These are phyloP conservation scores for Chrysolina americana DNA, from an alignment of 2,888 invertebrate genomes.

Conservation along the genomic window DNA sequence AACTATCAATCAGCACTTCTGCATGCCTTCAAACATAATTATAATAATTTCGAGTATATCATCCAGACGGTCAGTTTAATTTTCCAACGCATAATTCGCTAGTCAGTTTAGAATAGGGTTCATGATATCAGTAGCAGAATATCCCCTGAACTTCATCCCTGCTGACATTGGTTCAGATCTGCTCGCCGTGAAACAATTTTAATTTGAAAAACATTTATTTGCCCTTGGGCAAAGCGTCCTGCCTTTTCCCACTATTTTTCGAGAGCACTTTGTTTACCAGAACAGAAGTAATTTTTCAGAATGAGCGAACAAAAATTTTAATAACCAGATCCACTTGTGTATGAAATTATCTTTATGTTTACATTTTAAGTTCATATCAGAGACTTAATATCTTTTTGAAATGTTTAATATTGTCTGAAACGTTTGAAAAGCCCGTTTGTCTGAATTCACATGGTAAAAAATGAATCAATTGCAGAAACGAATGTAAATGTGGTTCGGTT, in stretches of 20 bases:
- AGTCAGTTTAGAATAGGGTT: neutral
- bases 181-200: slow-evolving; percentile 47
- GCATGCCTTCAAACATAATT: too few relatives aligned
- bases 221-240: slow-evolving; percentile 40
- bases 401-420: slow-evolving; percentile 35
- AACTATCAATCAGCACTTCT: too few relatives aligned
- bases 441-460: neutral
- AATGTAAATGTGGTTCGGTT: too few relatives aligned
- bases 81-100: slow-evolving; percentile 14
- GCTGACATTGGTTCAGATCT: neutral
- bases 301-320: slow-evolving; percentile 55
- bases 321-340: slow-evolving; percentile 56
- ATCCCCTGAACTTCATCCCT: slow-evolving; percentile 32
- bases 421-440: neutral
- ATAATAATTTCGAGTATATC: too few relatives aligned
- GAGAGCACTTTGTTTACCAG: slow-evolving; percentile 54
- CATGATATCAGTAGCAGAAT: slow-evolving; percentile 22
- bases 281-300: slow-evolving; percentile 58
- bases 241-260: slow-evolving; percentile 45
- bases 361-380: slow-evolving; percentile 45
- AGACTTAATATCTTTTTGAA: slow-evolving; percentile 44
- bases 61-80: too few relatives aligned
- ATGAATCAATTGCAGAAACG: neutral
- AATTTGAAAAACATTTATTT: slow-evolving; percentile 53
- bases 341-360: slow-evolving; percentile 55